These are phyloP conservation scores for Neotoma lepida DNA, from an alignment of 2,113 vertebrate species.

Conservation along the genomic window DNA sequence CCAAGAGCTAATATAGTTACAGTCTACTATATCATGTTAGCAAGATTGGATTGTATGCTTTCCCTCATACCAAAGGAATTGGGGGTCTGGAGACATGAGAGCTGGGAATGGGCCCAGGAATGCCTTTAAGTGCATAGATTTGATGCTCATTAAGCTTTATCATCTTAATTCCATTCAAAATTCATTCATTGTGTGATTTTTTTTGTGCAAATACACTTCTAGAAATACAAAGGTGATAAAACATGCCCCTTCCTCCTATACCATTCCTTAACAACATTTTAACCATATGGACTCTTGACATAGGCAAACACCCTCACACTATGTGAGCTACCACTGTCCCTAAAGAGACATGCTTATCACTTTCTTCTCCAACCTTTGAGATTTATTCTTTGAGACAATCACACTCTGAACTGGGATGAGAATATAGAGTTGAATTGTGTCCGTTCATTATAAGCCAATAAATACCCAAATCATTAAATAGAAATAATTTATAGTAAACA, in stretches of 20 bases:
- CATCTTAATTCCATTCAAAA: background rate
- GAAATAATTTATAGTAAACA: slow-evolving; percentile 17
- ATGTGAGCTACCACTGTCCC: rapidly evolving
- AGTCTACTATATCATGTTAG: background rate
- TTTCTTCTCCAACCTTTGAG: background rate
- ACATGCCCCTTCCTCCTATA: background rate
- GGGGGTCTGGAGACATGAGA: background rate
- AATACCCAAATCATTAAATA: slow-evolving; percentile 24
- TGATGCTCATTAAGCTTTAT: background rate
- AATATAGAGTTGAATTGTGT: background rate
- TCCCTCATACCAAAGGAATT: background rate
- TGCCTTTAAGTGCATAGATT: background rate
- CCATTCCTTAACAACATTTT: background rate
- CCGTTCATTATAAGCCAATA: slow-evolving; percentile 27
- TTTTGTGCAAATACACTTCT: background rate
- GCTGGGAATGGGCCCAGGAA: background rate
- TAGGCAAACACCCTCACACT: background rate
- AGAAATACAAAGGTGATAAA: background rate
- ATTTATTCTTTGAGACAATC: background rate
- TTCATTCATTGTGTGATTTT: background rate
- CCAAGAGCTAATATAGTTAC: background rate
- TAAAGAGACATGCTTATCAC: background rate
- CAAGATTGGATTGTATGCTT: background rate
- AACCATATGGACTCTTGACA: background rate
- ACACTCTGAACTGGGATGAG: background rate